Evolutionary conservation across 2,888 invertebrate genomes (phyloP), one percentile per base, ranked within the genome.

Genomic region (Eilema caniola): DNA sequence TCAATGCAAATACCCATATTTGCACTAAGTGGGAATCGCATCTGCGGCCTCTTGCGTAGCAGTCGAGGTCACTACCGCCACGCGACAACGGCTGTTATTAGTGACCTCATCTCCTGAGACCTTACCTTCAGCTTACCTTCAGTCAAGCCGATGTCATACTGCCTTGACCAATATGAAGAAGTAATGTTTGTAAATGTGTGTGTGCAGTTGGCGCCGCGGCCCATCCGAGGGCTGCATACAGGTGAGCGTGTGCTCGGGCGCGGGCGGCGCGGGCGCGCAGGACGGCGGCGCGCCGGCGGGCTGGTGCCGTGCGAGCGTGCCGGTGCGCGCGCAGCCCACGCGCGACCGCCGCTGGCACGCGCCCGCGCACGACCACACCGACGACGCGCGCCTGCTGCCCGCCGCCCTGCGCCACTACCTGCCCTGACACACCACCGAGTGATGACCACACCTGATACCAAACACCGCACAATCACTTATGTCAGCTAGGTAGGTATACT

Each of bases 351-450:
- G 80, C 78, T 85, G 84, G 68, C 79, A 71, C 60, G 53, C 25
- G 23, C 41, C 37, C 72, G 8, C 14, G 63, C 47, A 88, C 81
- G 91, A 90, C 84, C 76, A 86, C 81, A 90, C 90, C 8, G 88
- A 88, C 74, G 87, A 88, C 76, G 16, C 73, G 20, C 77, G 67
- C 20, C 82, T 88, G 14, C 71, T 85, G 78, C 86, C 88, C 24
- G 73, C 75, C 56, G 7, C 31, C 33, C n/a, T n/a, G n/a, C 16
- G 28, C 7, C 20, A 20, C 11, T 7, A 31, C 53, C 64, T 53
- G 7, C 53, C 28, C 8, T 16, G 16, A 25, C 7, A 7, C 20
- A 41, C 24, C n/a, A 11, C 20, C 3, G 3, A 3, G 14, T 16
- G 7, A 11, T 37, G 37, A n/a, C n/a, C n/a, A 10, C 3, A 28